phyloP scores from a whole-genome alignment of 2,888 invertebrate genomes.

The Thelaira solivaga region DNA sequence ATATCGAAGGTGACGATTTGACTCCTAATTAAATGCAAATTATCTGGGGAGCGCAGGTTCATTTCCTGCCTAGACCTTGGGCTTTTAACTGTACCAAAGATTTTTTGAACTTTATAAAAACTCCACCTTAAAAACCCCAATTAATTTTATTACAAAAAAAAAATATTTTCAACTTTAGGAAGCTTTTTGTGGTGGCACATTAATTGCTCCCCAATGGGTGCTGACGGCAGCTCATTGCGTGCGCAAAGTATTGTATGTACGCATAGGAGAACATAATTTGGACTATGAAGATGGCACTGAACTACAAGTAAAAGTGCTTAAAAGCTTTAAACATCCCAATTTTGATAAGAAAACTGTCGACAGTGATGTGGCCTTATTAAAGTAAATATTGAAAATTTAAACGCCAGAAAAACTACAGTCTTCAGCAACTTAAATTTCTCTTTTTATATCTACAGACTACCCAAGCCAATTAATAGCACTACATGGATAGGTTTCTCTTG shows the following conservation, averaged over 20 bases:
- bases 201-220: slow-evolving; percentile 89
- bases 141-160: background rate
- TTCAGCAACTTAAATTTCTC: background rate
- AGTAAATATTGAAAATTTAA: slow-evolving; percentile 76
- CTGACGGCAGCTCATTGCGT: slow-evolving; percentile 93
- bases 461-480: slow-evolving; percentile 71
- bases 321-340: slow-evolving; percentile 88
- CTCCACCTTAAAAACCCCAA: no score
- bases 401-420: background rate
- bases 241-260: slow-evolving; percentile 84
- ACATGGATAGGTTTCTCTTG: slow-evolving; percentile 84
- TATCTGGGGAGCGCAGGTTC: no score
- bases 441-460: slow-evolving; percentile 68
- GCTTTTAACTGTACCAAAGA: no score
- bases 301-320: slow-evolving; percentile 84
- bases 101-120: no score
- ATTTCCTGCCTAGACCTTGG: no score
- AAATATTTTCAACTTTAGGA: slow-evolving; percentile 79
- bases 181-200: slow-evolving; percentile 92
- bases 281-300: slow-evolving; percentile 86
- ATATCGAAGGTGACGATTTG: no score
- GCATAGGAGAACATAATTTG: slow-evolving; percentile 92
- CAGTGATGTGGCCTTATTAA: slow-evolving; percentile 92
- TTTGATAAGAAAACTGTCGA: slow-evolving; percentile 94
- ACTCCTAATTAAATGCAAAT: no score